A percentile compares a stretch with the other conserved stretches of the same genome.
Conservation (phyloP, 2,888 invertebrate genomes). For the Andrena marginata region DNA sequence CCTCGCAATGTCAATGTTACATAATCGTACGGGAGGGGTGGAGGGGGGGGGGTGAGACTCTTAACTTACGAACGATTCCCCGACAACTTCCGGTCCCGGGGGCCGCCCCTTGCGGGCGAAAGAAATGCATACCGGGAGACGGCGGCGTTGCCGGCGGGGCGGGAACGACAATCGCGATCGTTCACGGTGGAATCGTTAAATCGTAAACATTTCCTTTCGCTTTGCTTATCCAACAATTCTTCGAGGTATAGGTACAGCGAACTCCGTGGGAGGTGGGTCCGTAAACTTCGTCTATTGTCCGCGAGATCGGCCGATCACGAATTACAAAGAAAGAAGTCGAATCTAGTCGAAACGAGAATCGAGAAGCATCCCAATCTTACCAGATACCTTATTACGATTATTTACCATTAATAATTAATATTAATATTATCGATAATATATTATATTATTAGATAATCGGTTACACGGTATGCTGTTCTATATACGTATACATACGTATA, state of each 20-base stretch:
- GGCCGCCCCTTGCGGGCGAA: not conserved
- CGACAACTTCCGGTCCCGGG: constrained; percentile 30
- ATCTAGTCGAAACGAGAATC: constrained; percentile 29
- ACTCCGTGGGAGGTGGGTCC: constrained; percentile 59
- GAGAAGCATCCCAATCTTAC: constrained; percentile 22
- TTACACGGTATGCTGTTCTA: constrained; percentile 28
- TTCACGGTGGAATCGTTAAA: constrained; percentile 44
- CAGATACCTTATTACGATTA: constrained; percentile 17
- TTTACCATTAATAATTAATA: constrained; percentile 57
- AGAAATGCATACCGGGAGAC: not conserved
- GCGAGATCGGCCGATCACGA: constrained; percentile 42
- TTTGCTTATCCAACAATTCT: constrained; percentile 56
- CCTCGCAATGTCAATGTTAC: constrained; percentile 31
- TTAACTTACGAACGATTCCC: constrained; percentile 34
- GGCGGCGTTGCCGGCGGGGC: not conserved
- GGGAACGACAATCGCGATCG: constrained; percentile 29
- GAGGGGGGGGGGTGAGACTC: constrained; percentile 43
- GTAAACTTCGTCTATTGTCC: constrained; percentile 57
- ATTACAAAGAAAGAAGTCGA: not conserved
- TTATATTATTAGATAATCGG: constrained; percentile 57
- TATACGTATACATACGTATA: constrained; percentile 33
- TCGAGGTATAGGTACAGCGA: constrained; percentile 72
- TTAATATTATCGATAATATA: constrained; percentile 67
- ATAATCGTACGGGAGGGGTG: constrained; percentile 49
- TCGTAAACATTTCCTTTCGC: constrained; percentile 29